Base-by-base conservation (phyloP, 2,113 vertebrate genomes). In the Mesoclemmys tuberculata region DNA sequence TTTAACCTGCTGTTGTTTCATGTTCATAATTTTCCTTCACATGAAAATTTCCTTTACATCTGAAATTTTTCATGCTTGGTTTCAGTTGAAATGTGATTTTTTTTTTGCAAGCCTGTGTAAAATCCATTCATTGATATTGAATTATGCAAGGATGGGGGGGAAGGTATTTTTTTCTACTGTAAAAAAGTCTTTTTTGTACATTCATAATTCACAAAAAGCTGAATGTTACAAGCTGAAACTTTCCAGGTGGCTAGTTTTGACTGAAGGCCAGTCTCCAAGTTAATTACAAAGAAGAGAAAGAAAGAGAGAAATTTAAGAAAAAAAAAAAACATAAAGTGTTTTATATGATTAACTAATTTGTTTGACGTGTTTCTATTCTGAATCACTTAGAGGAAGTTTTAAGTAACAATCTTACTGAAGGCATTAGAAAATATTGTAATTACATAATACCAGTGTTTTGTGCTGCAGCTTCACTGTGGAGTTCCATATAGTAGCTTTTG, bases 211-310 rank as follows among this genome's bases (percentile, higher is more conserved):
- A 96, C 90, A 94, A 95, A 94, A 96, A 96, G 82, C 95, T 90
- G 90, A 95, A 83, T 93, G 93, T 96, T 96, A 97, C 97, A 97
- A 97, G 96, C 89, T 74, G 93, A 93, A 97, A 95, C 95, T 97
- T 97, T 96, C 95, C 97, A 97, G 95, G 97, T 97, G 96, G 96
- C 95, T 96, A 97, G 96, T 93, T 96, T 92, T 95, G 95, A 97
- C 96, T 97, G 95, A 95, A 93, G 95, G 89, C 86, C 90, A 95
- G 95, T 96, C 94, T 96, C 96, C 93, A 91, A 88, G 93, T 81
- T 97, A 95, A 96, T 97, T 97, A 96, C 93, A 94, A 94, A 89
- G 89, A 93, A 95, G 79, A 96, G 89, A 87, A 94, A 95, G 51
- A 92, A 94, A 95, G 96, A 94, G 84, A 93, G 94, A 94, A 96